Evolutionary conservation across 2,797 vertebrate species (phyloP).

Genomic region (Atherinosoma microstoma): DNA sequence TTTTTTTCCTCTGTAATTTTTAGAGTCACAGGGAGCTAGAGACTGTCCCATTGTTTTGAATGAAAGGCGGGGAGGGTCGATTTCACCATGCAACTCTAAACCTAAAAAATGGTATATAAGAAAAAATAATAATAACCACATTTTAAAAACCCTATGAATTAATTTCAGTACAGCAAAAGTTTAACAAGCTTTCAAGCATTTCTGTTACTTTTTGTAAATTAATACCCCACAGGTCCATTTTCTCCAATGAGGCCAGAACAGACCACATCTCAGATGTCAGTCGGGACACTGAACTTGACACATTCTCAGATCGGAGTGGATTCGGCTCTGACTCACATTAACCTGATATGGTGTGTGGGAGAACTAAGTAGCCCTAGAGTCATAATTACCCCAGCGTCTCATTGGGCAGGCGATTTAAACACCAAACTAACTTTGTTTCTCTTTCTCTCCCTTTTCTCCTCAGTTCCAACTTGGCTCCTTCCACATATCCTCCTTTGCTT

Average conservation of each 20-base stretch:
- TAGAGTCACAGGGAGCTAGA: not conserved
- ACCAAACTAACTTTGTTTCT: slow-evolving; percentile 49
- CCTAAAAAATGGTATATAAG: not conserved
- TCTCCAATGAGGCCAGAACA: slow-evolving; percentile 32
- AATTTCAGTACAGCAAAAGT: not conserved
- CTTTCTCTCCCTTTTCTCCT: slow-evolving; percentile 27
- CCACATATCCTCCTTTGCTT: slow-evolving; percentile 24
- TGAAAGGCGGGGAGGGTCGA: not conserved
- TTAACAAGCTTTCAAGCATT: not conserved
- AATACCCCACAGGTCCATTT: not conserved
- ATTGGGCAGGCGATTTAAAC: slow-evolving; percentile 58
- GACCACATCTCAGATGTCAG: slow-evolving; percentile 40
- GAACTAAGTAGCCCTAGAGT: slow-evolving; percentile 70
- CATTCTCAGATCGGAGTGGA: slow-evolving; percentile 40
- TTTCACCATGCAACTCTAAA: not conserved
- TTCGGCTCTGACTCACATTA: slow-evolving; percentile 51
- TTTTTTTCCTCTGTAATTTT: not conserved
- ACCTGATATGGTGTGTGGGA: slow-evolving; percentile 53
- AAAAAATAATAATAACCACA: not conserved
- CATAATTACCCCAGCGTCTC: slow-evolving; percentile 75
- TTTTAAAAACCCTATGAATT: not conserved
- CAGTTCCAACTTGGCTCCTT: slow-evolving; percentile 40
- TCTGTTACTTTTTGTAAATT: not conserved
- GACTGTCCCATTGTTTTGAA: not conserved
- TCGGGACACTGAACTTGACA: slow-evolving; percentile 38